A percentile compares a stretch with the other conserved stretches of the same genome.
These are phyloP conservation scores for Callipepla squamata DNA, from an alignment of 2,113 vertebrate species.

Conservation along the genomic window DNA sequence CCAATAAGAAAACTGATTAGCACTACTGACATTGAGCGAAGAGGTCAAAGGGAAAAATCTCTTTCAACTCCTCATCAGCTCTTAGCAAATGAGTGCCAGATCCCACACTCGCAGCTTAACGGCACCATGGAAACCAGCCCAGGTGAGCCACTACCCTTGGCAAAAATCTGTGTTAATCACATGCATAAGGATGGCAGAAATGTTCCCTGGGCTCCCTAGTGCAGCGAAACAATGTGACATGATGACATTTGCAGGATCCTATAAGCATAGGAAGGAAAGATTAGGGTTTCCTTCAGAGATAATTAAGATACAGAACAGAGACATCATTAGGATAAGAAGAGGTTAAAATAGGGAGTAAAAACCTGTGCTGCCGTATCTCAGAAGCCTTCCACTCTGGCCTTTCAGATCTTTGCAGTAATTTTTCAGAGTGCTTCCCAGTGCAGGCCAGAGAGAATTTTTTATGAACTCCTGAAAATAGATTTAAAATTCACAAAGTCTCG, in stretches of 20 bases:
- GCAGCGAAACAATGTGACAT: conserved; percentile 35
- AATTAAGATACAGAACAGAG: conserved; percentile 22
- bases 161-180: conserved; percentile 36
- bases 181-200: conserved; percentile 12
- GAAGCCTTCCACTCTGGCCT: conserved; percentile 19
- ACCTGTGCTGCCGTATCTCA: background rate
- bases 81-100: conserved; percentile 38
- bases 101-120: conserved; percentile 18
- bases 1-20: conserved; percentile 29
- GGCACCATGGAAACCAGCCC: conserved; percentile 16
- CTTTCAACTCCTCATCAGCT: conserved; percentile 42
- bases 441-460: conserved; percentile 69
- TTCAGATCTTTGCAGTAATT: conserved; percentile 49
- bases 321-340: background rate
- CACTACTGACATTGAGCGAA: background rate
- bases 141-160: conserved; percentile 34
- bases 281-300: conserved; percentile 40
- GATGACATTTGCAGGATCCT: conserved; percentile 28
- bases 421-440: background rate
- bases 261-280: background rate
- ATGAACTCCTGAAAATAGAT: conserved; percentile 62
- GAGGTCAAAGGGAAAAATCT: conserved; percentile 47
- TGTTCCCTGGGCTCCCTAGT: background rate
- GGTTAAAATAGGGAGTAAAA: conserved; percentile 37
- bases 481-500: conserved; percentile 70